Conservation (phyloP, 1,140 invertebrate genomes). For the Leptinotarsa lineolata region DNA sequence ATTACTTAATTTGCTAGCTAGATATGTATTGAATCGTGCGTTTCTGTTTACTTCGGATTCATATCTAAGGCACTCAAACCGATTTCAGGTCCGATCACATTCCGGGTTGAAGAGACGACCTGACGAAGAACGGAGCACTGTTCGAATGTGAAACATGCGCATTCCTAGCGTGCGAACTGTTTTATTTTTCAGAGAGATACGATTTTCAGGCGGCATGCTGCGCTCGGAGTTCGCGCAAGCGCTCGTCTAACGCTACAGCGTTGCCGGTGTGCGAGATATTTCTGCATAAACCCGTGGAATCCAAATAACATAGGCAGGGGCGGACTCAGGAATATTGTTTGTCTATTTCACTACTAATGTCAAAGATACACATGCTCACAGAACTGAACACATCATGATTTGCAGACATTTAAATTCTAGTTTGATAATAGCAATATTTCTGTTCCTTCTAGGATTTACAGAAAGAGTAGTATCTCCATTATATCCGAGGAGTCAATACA, state of each 20-base stretch:
- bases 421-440: too few relatives aligned
- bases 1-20: not conserved
- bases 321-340: not conserved
- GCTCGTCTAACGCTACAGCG: not conserved
- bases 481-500: too few relatives aligned
- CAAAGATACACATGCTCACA: too few relatives aligned
- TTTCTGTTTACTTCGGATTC: slow-evolving; percentile 8
- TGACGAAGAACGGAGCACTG: not conserved
- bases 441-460: too few relatives aligned
- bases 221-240: not conserved
- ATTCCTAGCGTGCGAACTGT: slow-evolving; percentile 9
- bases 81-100: not conserved
- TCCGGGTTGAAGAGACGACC: not conserved
- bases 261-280: not conserved
- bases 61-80: slow-evolving; percentile 28
- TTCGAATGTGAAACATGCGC: slow-evolving; percentile 16
- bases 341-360: too few relatives aligned
- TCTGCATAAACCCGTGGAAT: too few relatives aligned
- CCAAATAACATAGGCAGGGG: not conserved
- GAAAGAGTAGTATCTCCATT: too few relatives aligned
- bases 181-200: slow-evolving; percentile 16
- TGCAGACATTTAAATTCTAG: too few relatives aligned
- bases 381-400: too few relatives aligned
- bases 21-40: not conserved
- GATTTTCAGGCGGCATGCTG: not conserved